Percentiles rank a stretch among this genome's conserved stretches.
Evolutionary conservation across 1,140 invertebrate genomes (phyloP).

Genomic region (Tribolium castaneum): DNA sequence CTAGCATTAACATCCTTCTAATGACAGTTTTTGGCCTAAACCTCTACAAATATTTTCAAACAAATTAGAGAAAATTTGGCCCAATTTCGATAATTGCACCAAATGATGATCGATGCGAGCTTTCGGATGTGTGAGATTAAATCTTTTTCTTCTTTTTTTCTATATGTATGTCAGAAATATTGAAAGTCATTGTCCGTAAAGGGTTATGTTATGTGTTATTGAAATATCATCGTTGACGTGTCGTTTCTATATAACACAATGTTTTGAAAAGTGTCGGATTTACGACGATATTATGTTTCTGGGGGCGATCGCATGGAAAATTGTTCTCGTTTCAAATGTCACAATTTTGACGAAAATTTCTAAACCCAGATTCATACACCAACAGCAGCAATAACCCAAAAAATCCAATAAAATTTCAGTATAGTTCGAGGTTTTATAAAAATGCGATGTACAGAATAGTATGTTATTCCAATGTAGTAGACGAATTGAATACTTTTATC

Average conservation of each 20-base stretch:
- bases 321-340: conserved; percentile 4
- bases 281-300: conserved; percentile 16
- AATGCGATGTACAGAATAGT: no score
- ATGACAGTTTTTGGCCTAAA: conserved; percentile 33
- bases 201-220: conserved; percentile 32
- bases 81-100: conserved; percentile 34
- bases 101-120: conserved; percentile 25
- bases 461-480: no score
- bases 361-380: not conserved
- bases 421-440: no score
- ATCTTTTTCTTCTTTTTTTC: conserved; percentile 2
- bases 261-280: conserved; percentile 40
- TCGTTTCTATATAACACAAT: conserved; percentile 15
- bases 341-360: conserved; percentile 5
- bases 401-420: no score
- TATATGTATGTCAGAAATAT: conserved; percentile 7
- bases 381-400: no score
- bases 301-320: not conserved
- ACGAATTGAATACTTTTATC: no score
- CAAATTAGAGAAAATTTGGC: conserved; percentile 35
- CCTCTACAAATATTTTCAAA: conserved; percentile 38
- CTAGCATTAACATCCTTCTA: conserved; percentile 4
- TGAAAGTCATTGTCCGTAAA: conserved; percentile 43
- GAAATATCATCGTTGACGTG: conserved; percentile 21
- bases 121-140: conserved; percentile 19